These are phyloP conservation scores for Pteronura brasiliensis DNA, from an alignment of 2,113 vertebrate genomes.

Conservation along the genomic window DNA sequence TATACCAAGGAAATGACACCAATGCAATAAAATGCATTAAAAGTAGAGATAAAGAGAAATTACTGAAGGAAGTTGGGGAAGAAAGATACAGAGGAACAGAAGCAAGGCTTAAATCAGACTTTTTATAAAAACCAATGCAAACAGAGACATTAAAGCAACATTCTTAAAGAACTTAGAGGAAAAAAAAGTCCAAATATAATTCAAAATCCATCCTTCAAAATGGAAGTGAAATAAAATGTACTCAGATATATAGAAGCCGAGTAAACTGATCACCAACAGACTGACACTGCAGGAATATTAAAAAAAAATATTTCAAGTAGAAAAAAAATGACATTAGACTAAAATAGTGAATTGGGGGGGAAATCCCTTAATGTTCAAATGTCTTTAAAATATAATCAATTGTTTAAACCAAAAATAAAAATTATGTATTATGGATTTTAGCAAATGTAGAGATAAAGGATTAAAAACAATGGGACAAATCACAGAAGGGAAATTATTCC, in stretches of 20 bases:
- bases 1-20: not conserved
- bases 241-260: not conserved
- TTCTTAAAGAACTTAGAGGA: not conserved
- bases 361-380: not conserved
- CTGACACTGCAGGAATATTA: not conserved
- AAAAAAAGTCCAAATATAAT: not conserved
- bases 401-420: not conserved
- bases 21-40: not conserved
- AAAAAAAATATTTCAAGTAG: not conserved
- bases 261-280: not conserved
- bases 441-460: not conserved
- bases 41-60: not conserved
- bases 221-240: not conserved
- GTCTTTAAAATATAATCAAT: not conserved
- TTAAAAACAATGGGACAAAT: not conserved
- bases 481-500: not conserved
- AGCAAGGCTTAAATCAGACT: not conserved
- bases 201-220: not conserved
- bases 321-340: not conserved
- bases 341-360: not conserved
- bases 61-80: not conserved
- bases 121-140: not conserved
- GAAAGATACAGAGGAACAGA: not conserved
- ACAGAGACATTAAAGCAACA: not conserved
- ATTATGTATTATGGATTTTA: not conserved